Conservation (phyloP, 2,888 invertebrate genomes). For the Theretra japonica region DNA sequence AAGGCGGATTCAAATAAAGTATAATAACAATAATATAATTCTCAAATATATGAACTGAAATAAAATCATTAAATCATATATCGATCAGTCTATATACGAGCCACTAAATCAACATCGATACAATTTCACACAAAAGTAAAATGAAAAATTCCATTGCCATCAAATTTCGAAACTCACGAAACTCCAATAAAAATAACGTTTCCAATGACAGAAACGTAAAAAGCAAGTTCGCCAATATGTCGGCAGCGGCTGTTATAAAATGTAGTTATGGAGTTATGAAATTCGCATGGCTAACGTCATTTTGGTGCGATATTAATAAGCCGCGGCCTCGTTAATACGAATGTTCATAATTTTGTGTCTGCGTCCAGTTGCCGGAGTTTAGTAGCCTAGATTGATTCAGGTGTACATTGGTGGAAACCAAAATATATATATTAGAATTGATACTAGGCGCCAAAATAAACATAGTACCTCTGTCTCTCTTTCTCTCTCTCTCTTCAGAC, state of each 20-base stretch:
- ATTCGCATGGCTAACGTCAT: constrained; percentile 38
- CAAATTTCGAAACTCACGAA: background rate
- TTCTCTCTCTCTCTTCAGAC: no score
- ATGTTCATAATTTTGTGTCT: constrained; percentile 34
- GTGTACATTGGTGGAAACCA: no score
- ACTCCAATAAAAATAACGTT: constrained; percentile 13
- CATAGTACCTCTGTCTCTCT: no score
- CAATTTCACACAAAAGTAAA: background rate
- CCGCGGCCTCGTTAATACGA: constrained; percentile 42
- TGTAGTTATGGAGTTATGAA: constrained; percentile 35
- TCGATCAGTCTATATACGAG: no score
- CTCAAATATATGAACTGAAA: no score
- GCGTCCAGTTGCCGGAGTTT: constrained; percentile 2
- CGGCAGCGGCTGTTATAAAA: constrained; percentile 5
- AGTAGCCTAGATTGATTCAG: background rate
- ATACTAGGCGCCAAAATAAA: no score
- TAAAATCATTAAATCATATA: no score
- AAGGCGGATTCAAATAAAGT: no score
- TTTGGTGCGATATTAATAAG: constrained; percentile 41
- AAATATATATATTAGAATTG: no score
- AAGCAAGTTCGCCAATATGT: constrained; percentile 10
- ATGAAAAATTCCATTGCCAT: background rate
- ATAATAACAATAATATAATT: no score
- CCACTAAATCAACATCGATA: no score
- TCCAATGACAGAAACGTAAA: constrained; percentile 4